Evolutionary conservation across 2,888 invertebrate species (phyloP).

Genomic region (Diogma glabrata): DNA sequence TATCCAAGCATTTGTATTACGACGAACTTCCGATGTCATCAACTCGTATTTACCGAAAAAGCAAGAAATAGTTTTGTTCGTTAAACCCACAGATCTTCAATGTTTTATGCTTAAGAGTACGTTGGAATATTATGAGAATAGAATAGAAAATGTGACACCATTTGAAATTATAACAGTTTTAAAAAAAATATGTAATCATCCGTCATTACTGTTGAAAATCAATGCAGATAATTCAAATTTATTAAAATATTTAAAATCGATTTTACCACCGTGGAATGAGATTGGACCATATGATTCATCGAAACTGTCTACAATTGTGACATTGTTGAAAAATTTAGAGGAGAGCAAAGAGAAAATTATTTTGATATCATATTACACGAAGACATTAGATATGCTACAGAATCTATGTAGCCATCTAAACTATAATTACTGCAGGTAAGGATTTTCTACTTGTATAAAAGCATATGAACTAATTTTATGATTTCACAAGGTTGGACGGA

Average conservation of each 20-base stretch:
- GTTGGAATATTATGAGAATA: slow-evolving; percentile 38
- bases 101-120: slow-evolving; percentile 39
- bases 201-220: slow-evolving; percentile 33
- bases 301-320: slow-evolving; percentile 46
- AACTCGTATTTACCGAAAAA: slow-evolving; percentile 51
- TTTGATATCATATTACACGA: slow-evolving; percentile 51
- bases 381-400: slow-evolving; percentile 50
- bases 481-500: slow-evolving; percentile 55
- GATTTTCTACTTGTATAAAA: too few relatives aligned
- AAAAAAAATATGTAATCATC: slow-evolving; percentile 56
- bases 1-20: slow-evolving; percentile 46
- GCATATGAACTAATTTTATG: too few relatives aligned
- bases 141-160: slow-evolving; percentile 14
- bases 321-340: slow-evolving; percentile 38
- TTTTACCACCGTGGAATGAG: slow-evolving; percentile 26
- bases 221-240: slow-evolving; percentile 26
- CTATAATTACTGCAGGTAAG: slow-evolving; percentile 29
- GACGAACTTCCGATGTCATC: slow-evolving; percentile 50
- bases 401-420: slow-evolving; percentile 37
- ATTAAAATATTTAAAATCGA: slow-evolving; percentile 22
- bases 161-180: slow-evolving; percentile 39
- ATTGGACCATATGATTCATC: slow-evolving; percentile 39
- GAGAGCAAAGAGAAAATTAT: slow-evolving; percentile 43
- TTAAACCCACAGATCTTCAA: slow-evolving; percentile 41
- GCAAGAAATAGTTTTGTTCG: slow-evolving; percentile 53